Evolutionary conservation across 2,888 invertebrate species (phyloP).

Genomic region (Romanomermis culicivorax): DNA sequence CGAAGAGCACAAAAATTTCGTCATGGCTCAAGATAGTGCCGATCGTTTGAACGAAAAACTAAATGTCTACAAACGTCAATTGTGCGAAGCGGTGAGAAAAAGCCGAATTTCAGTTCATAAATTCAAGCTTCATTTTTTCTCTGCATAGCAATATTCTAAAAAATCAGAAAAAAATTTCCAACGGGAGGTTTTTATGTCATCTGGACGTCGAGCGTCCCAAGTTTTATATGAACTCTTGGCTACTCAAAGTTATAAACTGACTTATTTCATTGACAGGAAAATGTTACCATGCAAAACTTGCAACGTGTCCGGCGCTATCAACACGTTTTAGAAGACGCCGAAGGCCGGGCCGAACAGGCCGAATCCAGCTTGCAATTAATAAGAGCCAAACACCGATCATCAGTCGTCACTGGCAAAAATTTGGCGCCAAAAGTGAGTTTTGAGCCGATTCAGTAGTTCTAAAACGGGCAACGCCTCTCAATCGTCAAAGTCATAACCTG

Average conservation of each 20-base stretch:
- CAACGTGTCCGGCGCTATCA: conserved; percentile 94
- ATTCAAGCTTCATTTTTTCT: too few relatives aligned
- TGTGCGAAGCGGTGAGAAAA: conserved; percentile 55
- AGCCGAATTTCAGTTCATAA: too few relatives aligned
- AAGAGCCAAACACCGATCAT: conserved; percentile 74
- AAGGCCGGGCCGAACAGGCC: conserved; percentile 80
- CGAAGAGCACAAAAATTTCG: conserved; percentile 86
- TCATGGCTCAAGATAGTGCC: conserved; percentile 56
- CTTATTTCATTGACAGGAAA: conserved; percentile 18
- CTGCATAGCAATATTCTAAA: too few relatives aligned
- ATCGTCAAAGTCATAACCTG: too few relatives aligned
- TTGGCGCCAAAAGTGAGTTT: not conserved
- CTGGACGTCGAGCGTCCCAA: too few relatives aligned
- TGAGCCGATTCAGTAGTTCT: too few relatives aligned
- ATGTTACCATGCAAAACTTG: conserved; percentile 46
- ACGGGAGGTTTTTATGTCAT: too few relatives aligned
- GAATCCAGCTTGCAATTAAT: conserved; percentile 81
- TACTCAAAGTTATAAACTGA: too few relatives aligned
- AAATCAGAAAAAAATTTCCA: too few relatives aligned
- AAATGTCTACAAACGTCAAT: conserved; percentile 79
- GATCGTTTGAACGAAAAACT: conserved; percentile 52
- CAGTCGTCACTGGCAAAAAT: conserved; percentile 13
- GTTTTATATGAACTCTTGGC: too few relatives aligned
- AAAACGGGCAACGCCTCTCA: too few relatives aligned
- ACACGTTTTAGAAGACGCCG: conserved; percentile 86